phyloP scores from a whole-genome alignment of 1,140 invertebrate species.

The Daktulosphaira vitifoliae region DNA sequence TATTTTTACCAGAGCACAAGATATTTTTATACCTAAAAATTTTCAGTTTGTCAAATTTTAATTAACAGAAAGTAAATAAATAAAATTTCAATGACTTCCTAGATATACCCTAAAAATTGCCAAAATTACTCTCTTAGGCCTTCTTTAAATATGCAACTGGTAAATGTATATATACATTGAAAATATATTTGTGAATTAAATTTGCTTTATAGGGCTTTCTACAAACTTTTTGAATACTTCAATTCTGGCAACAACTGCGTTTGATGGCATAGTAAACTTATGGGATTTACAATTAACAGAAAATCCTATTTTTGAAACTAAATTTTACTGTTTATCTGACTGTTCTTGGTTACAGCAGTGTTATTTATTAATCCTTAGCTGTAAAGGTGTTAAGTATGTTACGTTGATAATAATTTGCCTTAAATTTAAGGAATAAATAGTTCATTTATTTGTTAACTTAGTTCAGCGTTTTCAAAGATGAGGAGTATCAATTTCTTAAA shows the following conservation, averaged over 20 bases:
- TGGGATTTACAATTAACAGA: slow-evolving; percentile 28
- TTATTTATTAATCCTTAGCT: not conserved
- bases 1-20: too few relatives aligned
- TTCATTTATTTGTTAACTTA: not conserved
- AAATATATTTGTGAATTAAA: not conserved
- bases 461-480: not conserved
- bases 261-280: slow-evolving; percentile 29
- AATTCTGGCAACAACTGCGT: slow-evolving; percentile 44
- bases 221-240: slow-evolving; percentile 43
- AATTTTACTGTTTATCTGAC: slow-evolving; percentile 8
- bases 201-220: slow-evolving; percentile 41
- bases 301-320: slow-evolving; percentile 7
- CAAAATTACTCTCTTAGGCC: too few relatives aligned
- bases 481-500: slow-evolving; percentile 18
- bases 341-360: slow-evolving; percentile 28
- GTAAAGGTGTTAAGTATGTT: slow-evolving; percentile 24
- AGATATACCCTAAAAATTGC: too few relatives aligned
- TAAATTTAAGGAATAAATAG: not conserved
- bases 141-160: too few relatives aligned
- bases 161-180: too few relatives aligned
- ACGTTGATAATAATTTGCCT: not conserved
- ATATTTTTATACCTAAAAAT: too few relatives aligned
- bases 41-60: too few relatives aligned
- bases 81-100: too few relatives aligned
- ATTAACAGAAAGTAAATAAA: too few relatives aligned